Evolutionary conservation across 1,140 invertebrate species (phyloP).

Genomic region (Maconellicoccus hirsutus): DNA sequence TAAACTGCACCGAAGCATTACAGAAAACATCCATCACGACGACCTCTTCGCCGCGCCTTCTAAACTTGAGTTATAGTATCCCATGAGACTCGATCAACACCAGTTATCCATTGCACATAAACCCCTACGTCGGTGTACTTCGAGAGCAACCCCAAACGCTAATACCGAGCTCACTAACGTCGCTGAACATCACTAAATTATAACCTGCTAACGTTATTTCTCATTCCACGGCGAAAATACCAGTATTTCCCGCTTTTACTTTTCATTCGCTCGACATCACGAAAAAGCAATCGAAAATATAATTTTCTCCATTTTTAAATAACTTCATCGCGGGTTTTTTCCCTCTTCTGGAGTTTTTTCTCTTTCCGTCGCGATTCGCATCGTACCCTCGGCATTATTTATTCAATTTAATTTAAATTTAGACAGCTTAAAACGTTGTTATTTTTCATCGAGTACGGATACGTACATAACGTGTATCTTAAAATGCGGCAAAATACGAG

Average conservation of each 20-base stretch:
- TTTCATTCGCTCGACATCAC: not conserved
- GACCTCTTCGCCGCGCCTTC: not conserved
- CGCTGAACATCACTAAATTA: slow-evolving; percentile 8
- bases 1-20: slow-evolving; percentile 20
- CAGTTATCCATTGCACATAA: slow-evolving; percentile 20
- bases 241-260: not conserved
- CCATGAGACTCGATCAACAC: slow-evolving; percentile 18
- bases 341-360: not conserved
- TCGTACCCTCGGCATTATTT: not conserved
- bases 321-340: not conserved
- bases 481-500: too few species aligned
- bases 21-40: slow-evolving; percentile 8
- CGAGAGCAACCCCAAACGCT: not conserved
- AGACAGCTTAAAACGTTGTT: not conserved
- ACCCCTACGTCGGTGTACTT: not conserved
- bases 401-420: slow-evolving; percentile 10
- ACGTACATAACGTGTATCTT: too few species aligned
- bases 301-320: slow-evolving; percentile 1
- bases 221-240: not conserved
- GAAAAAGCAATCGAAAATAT: slow-evolving; percentile 9
- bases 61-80: slow-evolving; percentile 19
- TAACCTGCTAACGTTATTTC: slow-evolving; percentile 6
- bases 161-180: not conserved
- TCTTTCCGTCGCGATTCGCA: not conserved
- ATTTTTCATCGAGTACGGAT: not conserved